phyloP scores from a whole-genome alignment of 2,888 invertebrate genomes.

The Calephelis perditalis region DNA sequence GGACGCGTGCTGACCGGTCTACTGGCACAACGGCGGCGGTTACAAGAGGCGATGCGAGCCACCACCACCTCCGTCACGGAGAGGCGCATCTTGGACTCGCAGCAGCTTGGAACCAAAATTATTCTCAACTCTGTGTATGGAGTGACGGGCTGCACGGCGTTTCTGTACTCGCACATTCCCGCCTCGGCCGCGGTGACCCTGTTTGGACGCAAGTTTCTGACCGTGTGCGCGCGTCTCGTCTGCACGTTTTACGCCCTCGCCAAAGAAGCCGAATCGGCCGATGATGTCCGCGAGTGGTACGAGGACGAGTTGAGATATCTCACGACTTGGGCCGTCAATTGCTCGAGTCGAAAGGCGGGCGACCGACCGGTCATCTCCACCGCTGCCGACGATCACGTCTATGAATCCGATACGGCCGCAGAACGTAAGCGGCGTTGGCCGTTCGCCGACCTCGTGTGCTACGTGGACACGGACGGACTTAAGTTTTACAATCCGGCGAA shows the following conservation, averaged over 20 bases:
- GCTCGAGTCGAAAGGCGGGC: constrained; percentile 14
- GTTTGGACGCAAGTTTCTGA: constrained; percentile 14
- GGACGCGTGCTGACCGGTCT: constrained; percentile 13
- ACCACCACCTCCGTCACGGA: constrained; percentile 12
- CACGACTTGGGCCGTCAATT: constrained; percentile 15
- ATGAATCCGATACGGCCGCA: constrained; percentile 6
- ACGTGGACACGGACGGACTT: constrained; percentile 11
- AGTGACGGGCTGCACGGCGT: constrained; percentile 9
- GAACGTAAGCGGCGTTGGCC: constrained; percentile 10
- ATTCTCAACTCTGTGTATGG: constrained; percentile 13
- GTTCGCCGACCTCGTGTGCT: constrained; percentile 12
- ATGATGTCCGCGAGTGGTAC: constrained; percentile 10
- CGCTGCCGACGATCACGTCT: constrained; percentile 6
- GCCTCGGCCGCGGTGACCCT: constrained; percentile 15
- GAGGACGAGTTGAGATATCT: constrained; percentile 12
- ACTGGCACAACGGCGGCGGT: constrained; percentile 7
- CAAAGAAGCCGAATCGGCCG: constrained; percentile 1
- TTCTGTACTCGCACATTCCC: constrained; percentile 13
- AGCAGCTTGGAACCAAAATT: constrained; percentile 10
- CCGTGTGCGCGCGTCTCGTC: constrained; percentile 11
- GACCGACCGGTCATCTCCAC: constrained; percentile 13
- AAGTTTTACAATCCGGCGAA: constrained; percentile 11
- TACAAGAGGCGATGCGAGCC: constrained; percentile 10
- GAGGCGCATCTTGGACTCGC: constrained; percentile 14
- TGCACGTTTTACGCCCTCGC: constrained; percentile 14